phyloP scores from a whole-genome alignment of 2,888 invertebrate species.

The Hirtodrosophila cameraria region DNA sequence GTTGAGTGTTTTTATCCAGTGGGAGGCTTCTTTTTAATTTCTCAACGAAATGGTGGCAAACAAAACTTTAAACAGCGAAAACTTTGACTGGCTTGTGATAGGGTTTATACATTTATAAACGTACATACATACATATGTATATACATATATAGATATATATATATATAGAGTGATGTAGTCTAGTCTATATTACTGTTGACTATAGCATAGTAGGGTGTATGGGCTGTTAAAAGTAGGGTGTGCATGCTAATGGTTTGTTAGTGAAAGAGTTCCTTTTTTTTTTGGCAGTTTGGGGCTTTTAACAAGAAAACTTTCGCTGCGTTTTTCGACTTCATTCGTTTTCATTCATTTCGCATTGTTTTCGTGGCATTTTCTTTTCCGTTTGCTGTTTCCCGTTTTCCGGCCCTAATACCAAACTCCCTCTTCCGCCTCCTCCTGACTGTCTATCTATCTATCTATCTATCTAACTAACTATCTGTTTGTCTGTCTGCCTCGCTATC shows the following conservation, averaged over 20 bases:
- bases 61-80: slow-evolving; percentile 39
- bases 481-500: background rate
- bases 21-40: slow-evolving; percentile 46
- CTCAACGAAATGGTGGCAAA: slow-evolving; percentile 29
- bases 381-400: slow-evolving; percentile 6
- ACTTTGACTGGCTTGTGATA: slow-evolving; percentile 14
- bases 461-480: background rate
- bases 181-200: no score
- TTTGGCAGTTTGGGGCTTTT: slow-evolving; percentile 50
- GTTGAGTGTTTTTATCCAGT: slow-evolving; percentile 49
- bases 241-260: slow-evolving; percentile 33
- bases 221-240: background rate
- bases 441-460: background rate
- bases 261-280: slow-evolving; percentile 27
- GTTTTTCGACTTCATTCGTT: slow-evolving; percentile 66
- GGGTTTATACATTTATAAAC: background rate
- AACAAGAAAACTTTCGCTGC: slow-evolving; percentile 66
- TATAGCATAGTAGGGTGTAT: background rate
- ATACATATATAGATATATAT: no score
- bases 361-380: slow-evolving; percentile 15
- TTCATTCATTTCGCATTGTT: slow-evolving; percentile 65
- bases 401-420: slow-evolving; percentile 20
- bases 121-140: background rate
- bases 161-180: no score
- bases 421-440: background rate